Base-by-base conservation (phyloP, 2,888 invertebrate genomes). In the Erpobdella octoculata region DNA sequence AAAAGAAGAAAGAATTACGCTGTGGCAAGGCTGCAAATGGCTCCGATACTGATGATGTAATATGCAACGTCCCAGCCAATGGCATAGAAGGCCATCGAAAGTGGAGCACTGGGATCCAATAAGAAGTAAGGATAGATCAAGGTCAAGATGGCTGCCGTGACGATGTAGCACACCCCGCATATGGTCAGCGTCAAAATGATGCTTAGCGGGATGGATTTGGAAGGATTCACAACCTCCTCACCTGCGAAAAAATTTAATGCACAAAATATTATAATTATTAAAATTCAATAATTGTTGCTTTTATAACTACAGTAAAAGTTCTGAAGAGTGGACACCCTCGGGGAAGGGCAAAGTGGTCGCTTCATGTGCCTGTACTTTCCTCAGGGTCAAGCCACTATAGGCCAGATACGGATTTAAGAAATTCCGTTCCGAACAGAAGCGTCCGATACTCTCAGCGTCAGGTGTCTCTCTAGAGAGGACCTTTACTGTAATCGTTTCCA, bases 141-240 rank as follows among this genome's bases (percentile, higher is more conserved):
- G 0, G 96, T 96, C 71, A 96, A 83, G 0, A 95, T 91, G 0
- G 91, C 89, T 0, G 95, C 92, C 59, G 96, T 89, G 21, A 91
- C 90, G 82, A 94, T 93, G 85, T 96, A 96, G 0, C 93, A 89
- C 8, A 89, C 79, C 79, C 93, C 94, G 70, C 93, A 91, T 72
- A 92, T 87, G 4, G 89, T 81, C 71, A 96, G 84, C 0, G 94
- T 93, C 1, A 91, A 79, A 0, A 93, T 89, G 74, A 96, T 94
- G 38, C 93, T 90, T 61, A 94, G 83, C 0, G 96, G 96, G 74
- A 96, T 95, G 77, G 92, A 89, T 74, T 88, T 86, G 82, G 93
- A 90, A 0, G 95, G 95, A 84, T 93, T 92, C 80, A 90, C 91
- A 0, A 93, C 94, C 83, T 96, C 95, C 82, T 96, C 96, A 0